Conservation (phyloP, 1,140 invertebrate genomes). For the Melitaea cinxia region DNA sequence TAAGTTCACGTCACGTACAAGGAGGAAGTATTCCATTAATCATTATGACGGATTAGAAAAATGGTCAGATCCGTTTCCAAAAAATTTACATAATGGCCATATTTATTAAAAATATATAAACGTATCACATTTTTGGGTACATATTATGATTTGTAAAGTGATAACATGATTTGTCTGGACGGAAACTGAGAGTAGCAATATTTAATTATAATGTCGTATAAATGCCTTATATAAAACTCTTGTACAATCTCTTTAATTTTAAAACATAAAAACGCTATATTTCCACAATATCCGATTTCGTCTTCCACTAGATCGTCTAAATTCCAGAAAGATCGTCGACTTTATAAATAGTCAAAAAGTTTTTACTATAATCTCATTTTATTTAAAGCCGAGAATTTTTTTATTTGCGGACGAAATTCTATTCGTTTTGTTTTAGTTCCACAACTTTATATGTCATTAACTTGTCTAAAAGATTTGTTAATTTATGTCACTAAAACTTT, state of each 20-base stretch:
- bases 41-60: conserved; percentile 27
- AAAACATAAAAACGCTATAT: conserved; percentile 18
- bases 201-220: no score
- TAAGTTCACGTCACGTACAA: conserved; percentile 26
- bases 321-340: neutral
- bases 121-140: no score
- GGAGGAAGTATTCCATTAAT: conserved; percentile 17
- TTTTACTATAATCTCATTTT: conserved; percentile 35
- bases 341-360: neutral
- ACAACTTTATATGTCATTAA: neutral
- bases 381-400: conserved; percentile 33
- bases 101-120: no score
- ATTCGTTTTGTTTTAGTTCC: neutral
- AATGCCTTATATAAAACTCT: no score
- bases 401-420: neutral
- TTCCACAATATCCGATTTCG: conserved; percentile 24
- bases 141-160: no score
- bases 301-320: conserved; percentile 21
- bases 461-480: no score
- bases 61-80: no score
- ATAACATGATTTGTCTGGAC: no score
- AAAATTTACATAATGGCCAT: no score
- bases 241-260: neutral
- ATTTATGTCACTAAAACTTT: no score
- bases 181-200: no score